Conservation (phyloP, 1,140 invertebrate species). For the Drosophila eugracilis region DNA sequence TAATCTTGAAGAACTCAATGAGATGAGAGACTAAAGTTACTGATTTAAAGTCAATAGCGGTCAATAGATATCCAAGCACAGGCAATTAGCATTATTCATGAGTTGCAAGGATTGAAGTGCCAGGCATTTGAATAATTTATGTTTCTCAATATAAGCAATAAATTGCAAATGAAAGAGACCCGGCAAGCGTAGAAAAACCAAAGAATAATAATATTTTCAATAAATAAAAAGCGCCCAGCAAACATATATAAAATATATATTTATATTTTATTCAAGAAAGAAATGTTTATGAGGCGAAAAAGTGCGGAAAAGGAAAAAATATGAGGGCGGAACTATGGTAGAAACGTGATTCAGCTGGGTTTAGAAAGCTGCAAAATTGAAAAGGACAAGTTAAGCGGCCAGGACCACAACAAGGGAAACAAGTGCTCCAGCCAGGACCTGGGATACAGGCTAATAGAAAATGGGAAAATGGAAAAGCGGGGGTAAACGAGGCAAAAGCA, state of each 20-base stretch:
- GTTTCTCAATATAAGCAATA: conserved; percentile 31
- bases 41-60: not conserved
- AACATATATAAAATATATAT: too few species aligned
- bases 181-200: not conserved
- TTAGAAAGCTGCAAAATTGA: conserved; percentile 35
- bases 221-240: conserved; percentile 23
- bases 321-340: conserved; percentile 14
- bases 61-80: not conserved
- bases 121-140: conserved; percentile 43
- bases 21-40: not conserved
- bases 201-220: conserved; percentile 34
- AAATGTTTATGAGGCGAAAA: conserved; percentile 32
- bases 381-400: conserved; percentile 48
- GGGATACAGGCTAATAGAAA: conserved; percentile 42
- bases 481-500: conserved; percentile 12
- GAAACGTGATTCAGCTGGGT: conserved; percentile 4
- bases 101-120: conserved; percentile 25
- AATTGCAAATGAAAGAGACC: conserved; percentile 16
- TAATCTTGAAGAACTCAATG: not conserved
- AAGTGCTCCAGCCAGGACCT: conserved; percentile 9
- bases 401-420: conserved; percentile 19
- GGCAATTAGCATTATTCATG: conserved; percentile 46
- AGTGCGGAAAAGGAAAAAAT: conserved; percentile 7
- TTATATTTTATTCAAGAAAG: conserved; percentile 17
- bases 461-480: conserved; percentile 44